Base-by-base conservation (phyloP, 2,797 vertebrate genomes). In the Melanotaenia trifasciata region DNA sequence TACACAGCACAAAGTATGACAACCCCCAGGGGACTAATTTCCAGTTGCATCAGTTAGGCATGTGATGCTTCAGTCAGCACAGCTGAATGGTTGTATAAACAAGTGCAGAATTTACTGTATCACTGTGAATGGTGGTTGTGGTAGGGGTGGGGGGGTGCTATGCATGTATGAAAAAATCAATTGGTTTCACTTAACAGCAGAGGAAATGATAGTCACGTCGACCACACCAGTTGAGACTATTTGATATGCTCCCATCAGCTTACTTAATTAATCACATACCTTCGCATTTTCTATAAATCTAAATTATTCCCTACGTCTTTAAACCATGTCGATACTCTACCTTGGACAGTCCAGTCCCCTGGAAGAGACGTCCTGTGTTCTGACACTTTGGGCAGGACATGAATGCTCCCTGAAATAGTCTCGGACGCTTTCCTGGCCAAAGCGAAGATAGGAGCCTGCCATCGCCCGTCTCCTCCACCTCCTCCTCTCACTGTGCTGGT, bases 401-500 rank as follows among this genome's bases (percentile, higher is more conserved):
- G 93, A 85, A 95, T 95, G 87, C 94, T 94, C 75, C 95, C 94
- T 64, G 95, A 94, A 81, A 96, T 87, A 67, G 95, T 96, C 84
- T 95, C 95, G 24, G 95, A 96, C 51, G 95, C 95, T 91, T 96
- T 96, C 81, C 95, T 93, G 71, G 95, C 95, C 76, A 96, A 85
- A 13, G 95, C 95, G 75, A 96, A 95, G 79, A 96, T 95, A 26
- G 95, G 95, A 85, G 94, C 94, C 88, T 96, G 95, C 95, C 95
- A 96, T 83, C 95, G 92, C 38, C 94, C 94, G 74, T 96, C 95
- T 78, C 79, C 64, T 1, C 74, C 72, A 58, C 71, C 87, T 64
- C 78, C 89, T 68, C 90, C 90, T 81, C 83, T 90, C 72, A 64
- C 68, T 3, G 80, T 53, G 65, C 73, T 54, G 58, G 77, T 57